Evolutionary conservation across 2,797 vertebrate species (phyloP).

Genomic region (Nannoperca australis): DNA sequence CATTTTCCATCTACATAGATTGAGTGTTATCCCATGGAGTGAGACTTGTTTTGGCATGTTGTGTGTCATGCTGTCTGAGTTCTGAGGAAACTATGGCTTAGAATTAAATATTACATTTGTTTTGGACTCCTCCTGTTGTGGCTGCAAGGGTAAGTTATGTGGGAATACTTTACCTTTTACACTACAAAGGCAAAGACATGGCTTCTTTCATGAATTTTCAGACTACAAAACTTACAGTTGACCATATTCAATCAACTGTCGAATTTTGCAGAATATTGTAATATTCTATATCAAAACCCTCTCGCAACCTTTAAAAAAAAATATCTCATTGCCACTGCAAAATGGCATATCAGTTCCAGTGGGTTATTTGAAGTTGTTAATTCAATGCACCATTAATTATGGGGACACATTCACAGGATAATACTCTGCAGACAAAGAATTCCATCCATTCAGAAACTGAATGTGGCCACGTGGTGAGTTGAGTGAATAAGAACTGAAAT

Average conservation of each 20-base stretch:
- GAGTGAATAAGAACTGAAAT: constrained; percentile 30
- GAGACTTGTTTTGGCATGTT: constrained; percentile 26
- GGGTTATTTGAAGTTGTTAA: constrained; percentile 53
- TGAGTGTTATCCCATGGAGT: constrained; percentile 18
- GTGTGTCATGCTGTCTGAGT: constrained; percentile 14
- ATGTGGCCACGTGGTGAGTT: constrained; percentile 14
- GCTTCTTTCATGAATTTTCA: background rate
- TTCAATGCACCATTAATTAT: constrained; percentile 58
- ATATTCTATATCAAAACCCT: constrained; percentile 20
- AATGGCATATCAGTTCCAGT: constrained; percentile 33
- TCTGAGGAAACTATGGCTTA: background rate
- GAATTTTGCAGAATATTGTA: constrained; percentile 17
- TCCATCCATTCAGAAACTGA: constrained; percentile 43
- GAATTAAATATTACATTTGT: constrained; percentile 30
- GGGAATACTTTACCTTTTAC: background rate
- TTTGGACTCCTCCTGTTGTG: constrained; percentile 16
- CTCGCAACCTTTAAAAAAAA: constrained; percentile 27
- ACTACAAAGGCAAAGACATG: background rate
- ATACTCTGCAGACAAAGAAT: constrained; percentile 36
- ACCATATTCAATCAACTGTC: constrained; percentile 17
- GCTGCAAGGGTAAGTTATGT: background rate
- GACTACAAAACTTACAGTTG: background rate
- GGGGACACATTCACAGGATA: constrained; percentile 40
- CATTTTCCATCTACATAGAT: constrained; percentile 42
- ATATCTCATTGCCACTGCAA: constrained; percentile 10